Percentiles rank a stretch among this genome's conserved stretches.
Conservation (phyloP, 2,888 invertebrate genomes). For the Proisotoma minuta region DNA sequence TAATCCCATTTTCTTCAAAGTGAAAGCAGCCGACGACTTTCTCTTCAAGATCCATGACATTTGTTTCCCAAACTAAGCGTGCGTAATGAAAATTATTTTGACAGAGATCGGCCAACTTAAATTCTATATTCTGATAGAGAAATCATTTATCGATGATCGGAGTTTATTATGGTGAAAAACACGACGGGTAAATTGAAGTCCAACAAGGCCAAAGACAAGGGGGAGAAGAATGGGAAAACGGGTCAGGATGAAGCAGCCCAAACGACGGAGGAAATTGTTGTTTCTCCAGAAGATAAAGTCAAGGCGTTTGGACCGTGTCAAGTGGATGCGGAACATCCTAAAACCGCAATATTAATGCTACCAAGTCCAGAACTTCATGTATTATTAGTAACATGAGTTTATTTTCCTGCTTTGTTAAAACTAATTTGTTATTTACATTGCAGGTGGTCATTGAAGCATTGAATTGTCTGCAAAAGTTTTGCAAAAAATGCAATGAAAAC, state of each 20-base stretch:
- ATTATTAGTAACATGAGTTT: neutral
- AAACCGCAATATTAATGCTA: conserved; percentile 40
- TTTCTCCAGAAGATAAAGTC: conserved; percentile 23
- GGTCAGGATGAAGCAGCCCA: neutral
- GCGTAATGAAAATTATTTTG: no score
- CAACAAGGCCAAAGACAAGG: neutral
- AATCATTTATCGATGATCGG: no score
- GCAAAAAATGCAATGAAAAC: conserved; percentile 34
- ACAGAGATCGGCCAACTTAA: no score
- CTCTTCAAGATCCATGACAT: no score
- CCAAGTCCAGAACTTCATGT: conserved; percentile 40
- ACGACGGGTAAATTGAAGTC: neutral
- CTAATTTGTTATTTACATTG: neutral
- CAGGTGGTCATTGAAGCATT: conserved; percentile 41
- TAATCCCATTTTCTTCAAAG: no score
- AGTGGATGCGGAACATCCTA: conserved; percentile 36
- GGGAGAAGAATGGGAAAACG: neutral
- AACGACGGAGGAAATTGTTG: conserved; percentile 9
- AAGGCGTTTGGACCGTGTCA: conserved; percentile 38
- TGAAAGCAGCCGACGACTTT: no score
- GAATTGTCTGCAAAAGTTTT: conserved; percentile 40
- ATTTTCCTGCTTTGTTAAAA: neutral
- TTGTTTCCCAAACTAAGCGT: no score
- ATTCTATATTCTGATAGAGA: no score
- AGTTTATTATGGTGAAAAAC: neutral